Evolutionary conservation across 2,888 invertebrate genomes (phyloP).

Genomic region (Ectemnius lituratus): DNA sequence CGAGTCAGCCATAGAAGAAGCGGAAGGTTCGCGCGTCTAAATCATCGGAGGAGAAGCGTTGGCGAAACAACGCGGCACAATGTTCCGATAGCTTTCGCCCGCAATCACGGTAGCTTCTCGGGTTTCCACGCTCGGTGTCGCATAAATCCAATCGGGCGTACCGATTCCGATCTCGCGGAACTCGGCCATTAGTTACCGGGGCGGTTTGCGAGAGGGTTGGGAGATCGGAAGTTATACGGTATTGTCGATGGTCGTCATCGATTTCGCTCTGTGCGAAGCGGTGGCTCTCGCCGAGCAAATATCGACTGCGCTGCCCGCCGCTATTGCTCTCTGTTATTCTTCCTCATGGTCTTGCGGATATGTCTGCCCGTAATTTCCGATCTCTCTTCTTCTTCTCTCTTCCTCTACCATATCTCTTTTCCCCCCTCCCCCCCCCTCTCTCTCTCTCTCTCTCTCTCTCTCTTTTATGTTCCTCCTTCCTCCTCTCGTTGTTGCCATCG

Average conservation of each 20-base stretch:
- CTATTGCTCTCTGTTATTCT: constrained; percentile 53
- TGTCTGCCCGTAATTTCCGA: background rate
- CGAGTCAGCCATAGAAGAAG: too few species aligned
- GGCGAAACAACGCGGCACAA: too few species aligned
- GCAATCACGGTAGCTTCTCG: constrained; percentile 29
- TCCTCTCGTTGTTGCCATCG: constrained; percentile 2
- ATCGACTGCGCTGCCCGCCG: constrained; percentile 51
- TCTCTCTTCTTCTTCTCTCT: constrained; percentile 26
- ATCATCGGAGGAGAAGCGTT: too few species aligned
- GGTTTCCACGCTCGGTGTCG: constrained; percentile 39
- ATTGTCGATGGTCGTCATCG: constrained; percentile 54
- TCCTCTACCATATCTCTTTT: constrained; percentile 17
- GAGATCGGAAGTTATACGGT: constrained; percentile 21
- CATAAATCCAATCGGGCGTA: constrained; percentile 43
- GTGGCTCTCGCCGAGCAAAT: constrained; percentile 50
- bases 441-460: background rate
- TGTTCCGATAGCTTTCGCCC: constrained; percentile 34
- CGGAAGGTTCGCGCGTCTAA: too few species aligned
- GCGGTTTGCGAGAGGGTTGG: constrained; percentile 22
- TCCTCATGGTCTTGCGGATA: constrained; percentile 17
- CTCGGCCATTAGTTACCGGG: constrained; percentile 43
- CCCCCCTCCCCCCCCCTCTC: too few species aligned
- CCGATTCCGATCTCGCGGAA: constrained; percentile 37
- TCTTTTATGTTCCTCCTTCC: constrained; percentile 22
- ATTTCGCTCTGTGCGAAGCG: constrained; percentile 37